Percentiles rank a stretch among this genome's conserved stretches.
Evolutionary conservation across 2,888 invertebrate species (phyloP).

Genomic region (Steinernema carpocapsae): DNA sequence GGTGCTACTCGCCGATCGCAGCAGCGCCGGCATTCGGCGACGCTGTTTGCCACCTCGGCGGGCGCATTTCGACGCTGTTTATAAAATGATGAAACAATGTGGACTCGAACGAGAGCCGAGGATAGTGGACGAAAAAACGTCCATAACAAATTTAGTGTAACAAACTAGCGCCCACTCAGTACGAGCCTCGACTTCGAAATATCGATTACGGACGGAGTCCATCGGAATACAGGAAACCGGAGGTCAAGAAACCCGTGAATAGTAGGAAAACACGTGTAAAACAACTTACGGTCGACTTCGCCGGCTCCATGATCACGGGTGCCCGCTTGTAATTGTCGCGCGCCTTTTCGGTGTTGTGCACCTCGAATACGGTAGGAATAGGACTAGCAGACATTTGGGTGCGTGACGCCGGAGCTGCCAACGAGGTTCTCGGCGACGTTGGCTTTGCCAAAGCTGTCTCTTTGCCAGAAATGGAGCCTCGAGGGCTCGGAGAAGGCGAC

Average conservation of each 20-base stretch:
- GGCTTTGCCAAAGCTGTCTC: not conserved
- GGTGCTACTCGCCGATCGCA: slow-evolving; percentile 5
- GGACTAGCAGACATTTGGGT: not conserved
- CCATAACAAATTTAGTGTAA: slow-evolving; percentile 35
- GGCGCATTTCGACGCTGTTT: slow-evolving; percentile 25
- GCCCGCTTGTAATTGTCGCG: slow-evolving; percentile 48
- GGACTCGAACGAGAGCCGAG: slow-evolving; percentile 19
- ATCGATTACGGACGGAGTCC: slow-evolving; percentile 35
- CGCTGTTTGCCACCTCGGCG: slow-evolving; percentile 10
- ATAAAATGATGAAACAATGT: slow-evolving; percentile 33
- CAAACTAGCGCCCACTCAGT: slow-evolving; percentile 29
- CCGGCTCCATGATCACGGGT: slow-evolving; percentile 64
- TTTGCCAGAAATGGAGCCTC: slow-evolving; percentile 10
- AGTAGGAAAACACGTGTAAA: slow-evolving; percentile 24
- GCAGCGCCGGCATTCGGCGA: not conserved
- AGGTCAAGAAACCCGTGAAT: slow-evolving; percentile 19
- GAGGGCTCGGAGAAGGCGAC: not conserved
- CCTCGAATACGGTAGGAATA: slow-evolving; percentile 4
- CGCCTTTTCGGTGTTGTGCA: slow-evolving; percentile 24
- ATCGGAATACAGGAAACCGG: not conserved
- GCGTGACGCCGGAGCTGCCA: not conserved
- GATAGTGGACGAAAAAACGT: slow-evolving; percentile 22
- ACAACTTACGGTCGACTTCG: slow-evolving; percentile 59
- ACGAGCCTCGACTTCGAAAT: not conserved
- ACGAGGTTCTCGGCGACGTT: not conserved